Evolutionary conservation across 2,888 invertebrate genomes (phyloP).

Genomic region (Watsonalla binaria): DNA sequence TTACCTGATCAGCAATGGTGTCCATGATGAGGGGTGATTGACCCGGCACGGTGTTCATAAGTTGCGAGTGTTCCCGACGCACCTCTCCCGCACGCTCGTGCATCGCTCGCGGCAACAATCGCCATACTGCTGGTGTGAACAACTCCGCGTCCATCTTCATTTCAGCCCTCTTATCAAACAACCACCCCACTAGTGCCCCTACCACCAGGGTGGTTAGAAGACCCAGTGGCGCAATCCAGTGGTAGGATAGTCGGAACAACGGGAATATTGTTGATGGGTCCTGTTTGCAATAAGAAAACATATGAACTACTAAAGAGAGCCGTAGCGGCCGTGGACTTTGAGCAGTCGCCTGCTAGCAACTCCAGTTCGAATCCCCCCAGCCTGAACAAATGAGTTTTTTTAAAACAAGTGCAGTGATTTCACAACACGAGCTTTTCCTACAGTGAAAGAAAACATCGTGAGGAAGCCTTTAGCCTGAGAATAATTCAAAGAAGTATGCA

Average conservation of each 20-base stretch:
- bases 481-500: no score
- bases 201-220: slow-evolving; percentile 82
- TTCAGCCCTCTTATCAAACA: slow-evolving; percentile 40
- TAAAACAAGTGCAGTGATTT: no score
- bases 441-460: no score
- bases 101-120: slow-evolving; percentile 45
- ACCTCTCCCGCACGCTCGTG: slow-evolving; percentile 39
- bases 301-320: no score
- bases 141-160: slow-evolving; percentile 58
- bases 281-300: slow-evolving; percentile 24
- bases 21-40: slow-evolving; percentile 50
- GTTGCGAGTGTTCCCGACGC: slow-evolving; percentile 18
- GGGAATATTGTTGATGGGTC: slow-evolving; percentile 80
- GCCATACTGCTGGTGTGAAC: slow-evolving; percentile 59
- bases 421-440: no score
- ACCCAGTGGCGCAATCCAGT: slow-evolving; percentile 89
- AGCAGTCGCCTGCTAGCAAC: no score
- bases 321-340: no score
- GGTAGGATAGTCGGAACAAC: slow-evolving; percentile 87
- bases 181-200: slow-evolving; percentile 80
- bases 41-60: slow-evolving; percentile 28
- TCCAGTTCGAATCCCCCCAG: no score
- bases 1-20: slow-evolving; percentile 32
- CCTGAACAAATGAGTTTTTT: no score
- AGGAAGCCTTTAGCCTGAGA: no score